Evolutionary conservation across 2,797 vertebrate genomes (phyloP).

Genomic region (Xenentodon cancila): DNA sequence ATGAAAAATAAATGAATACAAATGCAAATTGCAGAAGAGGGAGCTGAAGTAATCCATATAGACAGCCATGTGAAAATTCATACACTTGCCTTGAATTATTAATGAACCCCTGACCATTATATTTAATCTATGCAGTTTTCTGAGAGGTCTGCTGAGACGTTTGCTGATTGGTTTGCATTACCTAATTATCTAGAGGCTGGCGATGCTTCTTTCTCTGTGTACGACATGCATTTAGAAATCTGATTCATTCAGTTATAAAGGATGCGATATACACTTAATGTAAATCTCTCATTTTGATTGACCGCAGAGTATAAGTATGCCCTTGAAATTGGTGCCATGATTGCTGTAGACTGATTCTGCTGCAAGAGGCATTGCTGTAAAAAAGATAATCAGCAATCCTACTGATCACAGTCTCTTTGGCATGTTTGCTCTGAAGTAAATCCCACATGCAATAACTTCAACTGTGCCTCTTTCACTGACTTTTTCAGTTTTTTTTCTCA

Average conservation of each 20-base stretch:
- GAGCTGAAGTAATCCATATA: constrained; percentile 35
- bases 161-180: constrained; percentile 10
- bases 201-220: neutral
- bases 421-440: constrained; percentile 11
- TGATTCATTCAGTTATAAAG: no score
- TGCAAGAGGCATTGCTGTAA: constrained; percentile 13
- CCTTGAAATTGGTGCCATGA: constrained; percentile 2
- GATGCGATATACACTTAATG: neutral
- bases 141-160: neutral
- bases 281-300: neutral
- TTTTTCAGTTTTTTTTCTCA: constrained; percentile 12
- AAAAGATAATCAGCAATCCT: constrained; percentile 19
- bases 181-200: constrained; percentile 1
- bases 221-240: no score
- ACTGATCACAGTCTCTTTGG: constrained; percentile 20
- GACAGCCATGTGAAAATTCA: constrained; percentile 35
- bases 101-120: constrained; percentile 30
- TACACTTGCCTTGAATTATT: constrained; percentile 49
- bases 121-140: constrained; percentile 21
- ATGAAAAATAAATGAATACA: constrained; percentile 63
- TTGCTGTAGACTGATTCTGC: constrained; percentile 4
- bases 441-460: constrained; percentile 15
- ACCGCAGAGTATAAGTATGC: constrained; percentile 1
- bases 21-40: constrained; percentile 51
- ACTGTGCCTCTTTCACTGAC: constrained; percentile 14